A percentile compares a stretch with the other conserved stretches of the same genome.
These are phyloP conservation scores for Mesorhabditis belari DNA, from an alignment of 2,888 invertebrate genomes.

Conservation along the genomic window DNA sequence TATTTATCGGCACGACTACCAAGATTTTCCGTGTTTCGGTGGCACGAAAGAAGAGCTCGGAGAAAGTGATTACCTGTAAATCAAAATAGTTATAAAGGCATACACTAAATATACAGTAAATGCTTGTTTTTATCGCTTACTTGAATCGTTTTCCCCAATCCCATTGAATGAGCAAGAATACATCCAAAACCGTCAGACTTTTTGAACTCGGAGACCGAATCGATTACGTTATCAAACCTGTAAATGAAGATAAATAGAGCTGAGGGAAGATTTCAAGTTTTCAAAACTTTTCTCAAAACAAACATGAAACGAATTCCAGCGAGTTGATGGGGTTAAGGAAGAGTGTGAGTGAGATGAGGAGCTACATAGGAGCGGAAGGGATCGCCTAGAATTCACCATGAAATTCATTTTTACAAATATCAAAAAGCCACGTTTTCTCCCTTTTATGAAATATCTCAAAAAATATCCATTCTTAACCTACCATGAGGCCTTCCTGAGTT, in stretches of 20 bases:
- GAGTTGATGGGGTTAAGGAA: constrained; percentile 49
- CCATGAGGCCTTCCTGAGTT: constrained; percentile 23
- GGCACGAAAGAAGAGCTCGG: constrained; percentile 85
- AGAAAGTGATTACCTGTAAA: constrained; percentile 77
- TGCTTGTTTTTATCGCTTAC: constrained; percentile 13
- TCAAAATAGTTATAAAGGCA: no score
- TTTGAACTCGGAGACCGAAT: constrained; percentile 79
- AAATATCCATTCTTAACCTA: no score
- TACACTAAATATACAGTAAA: no score
- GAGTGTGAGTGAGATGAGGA: constrained; percentile 31
- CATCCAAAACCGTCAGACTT: constrained; percentile 86
- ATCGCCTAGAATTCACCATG: constrained; percentile 18
- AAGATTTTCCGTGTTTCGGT: constrained; percentile 80
- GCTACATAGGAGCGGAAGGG: constrained; percentile 39
- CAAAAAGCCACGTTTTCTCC: no score
- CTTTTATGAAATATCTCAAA: no score
- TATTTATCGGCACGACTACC: constrained; percentile 96
- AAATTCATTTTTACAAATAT: neutral
- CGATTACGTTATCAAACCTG: constrained; percentile 85
- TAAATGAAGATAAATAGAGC: no score
- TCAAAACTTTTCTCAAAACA: constrained; percentile 1
- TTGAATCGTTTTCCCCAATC: constrained; percentile 88
- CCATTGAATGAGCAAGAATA: constrained; percentile 90
- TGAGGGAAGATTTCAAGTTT: no score
- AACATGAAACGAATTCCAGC: constrained; percentile 48